These are phyloP conservation scores for Phylloscopus trochiloides DNA, from an alignment of 2,113 vertebrate species.

Conservation along the genomic window DNA sequence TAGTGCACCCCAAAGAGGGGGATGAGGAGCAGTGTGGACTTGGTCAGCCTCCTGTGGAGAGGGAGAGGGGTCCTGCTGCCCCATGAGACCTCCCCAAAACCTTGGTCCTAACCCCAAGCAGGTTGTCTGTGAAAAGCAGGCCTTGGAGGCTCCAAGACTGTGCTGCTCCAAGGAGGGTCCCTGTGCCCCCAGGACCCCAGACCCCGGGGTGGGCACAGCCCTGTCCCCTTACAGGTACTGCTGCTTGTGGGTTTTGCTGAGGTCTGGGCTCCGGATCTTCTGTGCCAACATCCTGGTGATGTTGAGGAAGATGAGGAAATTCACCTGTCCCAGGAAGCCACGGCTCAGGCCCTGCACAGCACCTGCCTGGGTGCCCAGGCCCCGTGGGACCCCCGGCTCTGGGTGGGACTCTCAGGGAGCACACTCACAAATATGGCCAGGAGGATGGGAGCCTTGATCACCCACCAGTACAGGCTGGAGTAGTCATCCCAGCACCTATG, in stretches of 20 bases:
- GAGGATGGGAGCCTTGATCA: conserved; percentile 75
- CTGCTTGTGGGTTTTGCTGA: conserved; percentile 55
- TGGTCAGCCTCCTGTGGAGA: conserved; percentile 56
- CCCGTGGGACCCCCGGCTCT: rapidly evolving
- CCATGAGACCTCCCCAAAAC: neutral
- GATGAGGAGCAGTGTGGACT: conserved; percentile 70
- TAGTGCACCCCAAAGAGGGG: conserved; percentile 70
- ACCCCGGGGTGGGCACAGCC: rapidly evolving
- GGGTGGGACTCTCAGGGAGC: neutral
- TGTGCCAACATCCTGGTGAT: conserved; percentile 72
- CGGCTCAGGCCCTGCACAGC: neutral
- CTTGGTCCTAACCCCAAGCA: neutral
- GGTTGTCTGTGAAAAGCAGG: neutral
- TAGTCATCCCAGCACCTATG: conserved; percentile 74
- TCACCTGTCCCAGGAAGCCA: neutral
- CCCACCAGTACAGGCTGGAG: conserved; percentile 73
- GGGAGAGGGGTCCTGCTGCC: neutral
- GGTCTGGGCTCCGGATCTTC: conserved; percentile 64
- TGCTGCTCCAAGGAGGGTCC: neutral
- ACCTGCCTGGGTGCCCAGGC: neutral
- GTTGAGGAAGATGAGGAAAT: conserved; percentile 75
- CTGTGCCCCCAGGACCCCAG: neutral
- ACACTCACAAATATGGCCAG: conserved; percentile 74
- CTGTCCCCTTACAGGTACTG: conserved; percentile 63
- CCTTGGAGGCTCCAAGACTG: neutral